Evolutionary conservation across 2,888 invertebrate species (phyloP).

Genomic region (Micoletzkya japonica): DNA sequence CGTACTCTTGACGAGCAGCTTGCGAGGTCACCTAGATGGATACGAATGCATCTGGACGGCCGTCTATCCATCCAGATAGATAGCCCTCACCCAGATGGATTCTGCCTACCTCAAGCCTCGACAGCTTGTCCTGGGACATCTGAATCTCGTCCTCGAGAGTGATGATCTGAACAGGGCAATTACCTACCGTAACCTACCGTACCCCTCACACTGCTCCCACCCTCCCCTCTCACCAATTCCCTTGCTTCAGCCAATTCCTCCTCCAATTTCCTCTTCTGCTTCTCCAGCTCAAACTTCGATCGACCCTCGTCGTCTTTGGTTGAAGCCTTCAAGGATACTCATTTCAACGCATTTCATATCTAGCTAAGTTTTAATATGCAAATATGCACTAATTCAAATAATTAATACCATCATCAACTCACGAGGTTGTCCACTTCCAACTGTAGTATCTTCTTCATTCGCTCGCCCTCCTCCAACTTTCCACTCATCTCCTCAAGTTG

Average conservation of each 20-base stretch:
- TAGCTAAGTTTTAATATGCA: no score
- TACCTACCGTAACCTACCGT: not conserved
- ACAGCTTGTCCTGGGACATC: slow-evolving; percentile 91
- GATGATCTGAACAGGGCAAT: slow-evolving; percentile 77
- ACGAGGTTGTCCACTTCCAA: slow-evolving; percentile 46
- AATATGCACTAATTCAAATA: no score
- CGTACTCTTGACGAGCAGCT: slow-evolving; percentile 86
- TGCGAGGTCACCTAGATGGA: slow-evolving; percentile 35
- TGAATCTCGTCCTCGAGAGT: slow-evolving; percentile 93
- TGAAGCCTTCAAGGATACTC: slow-evolving; percentile 74
- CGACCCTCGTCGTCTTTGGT: slow-evolving; percentile 97
- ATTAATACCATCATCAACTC: no score
- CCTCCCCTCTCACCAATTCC: slow-evolving; percentile 76
- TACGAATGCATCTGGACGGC: slow-evolving; percentile 68
- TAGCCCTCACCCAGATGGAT: slow-evolving; percentile 74
- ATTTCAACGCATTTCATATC: no score
- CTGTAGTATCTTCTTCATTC: slow-evolving; percentile 88
- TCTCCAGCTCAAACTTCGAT: slow-evolving; percentile 93
- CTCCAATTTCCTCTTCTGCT: slow-evolving; percentile 89
- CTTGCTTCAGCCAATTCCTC: slow-evolving; percentile 47
- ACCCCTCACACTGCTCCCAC: not conserved
- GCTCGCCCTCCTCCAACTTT: slow-evolving; percentile 88
- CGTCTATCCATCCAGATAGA: not conserved
- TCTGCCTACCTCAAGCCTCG: slow-evolving; percentile 78
- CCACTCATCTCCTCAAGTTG: slow-evolving; percentile 64